These are phyloP conservation scores for Antedon bifida DNA, from an alignment of 35 echinoderm and acorn worm genomes.

Conservation along the genomic window DNA sequence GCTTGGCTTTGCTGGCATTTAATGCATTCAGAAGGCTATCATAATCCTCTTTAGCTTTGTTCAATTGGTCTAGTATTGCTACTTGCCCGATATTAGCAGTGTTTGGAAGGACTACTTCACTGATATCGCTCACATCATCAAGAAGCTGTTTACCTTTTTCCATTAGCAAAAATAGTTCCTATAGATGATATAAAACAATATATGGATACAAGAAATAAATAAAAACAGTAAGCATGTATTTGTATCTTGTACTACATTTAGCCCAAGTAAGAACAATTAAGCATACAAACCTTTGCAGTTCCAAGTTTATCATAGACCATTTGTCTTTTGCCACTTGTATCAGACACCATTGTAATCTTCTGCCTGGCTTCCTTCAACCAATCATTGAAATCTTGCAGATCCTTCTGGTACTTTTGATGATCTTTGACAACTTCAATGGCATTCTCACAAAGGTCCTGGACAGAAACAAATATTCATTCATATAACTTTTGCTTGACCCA, in stretches of 20 bases:
- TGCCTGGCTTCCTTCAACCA: constrained; percentile 40
- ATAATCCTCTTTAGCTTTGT: constrained; percentile 28
- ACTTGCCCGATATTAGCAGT: constrained; percentile 41
- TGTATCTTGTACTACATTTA: too few relatives aligned
- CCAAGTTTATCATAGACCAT: constrained; percentile 30
- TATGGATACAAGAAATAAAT: too few relatives aligned
- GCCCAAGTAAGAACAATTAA: too few relatives aligned
- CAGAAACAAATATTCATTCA: neutral
- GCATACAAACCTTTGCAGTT: constrained; percentile 27
- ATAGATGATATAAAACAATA: neutral
- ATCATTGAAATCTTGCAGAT: constrained; percentile 29
- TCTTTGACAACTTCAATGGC: constrained; percentile 16
- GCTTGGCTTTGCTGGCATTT: constrained; percentile 25
- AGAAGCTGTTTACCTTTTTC: constrained; percentile 18
- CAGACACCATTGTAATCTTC: constrained; percentile 14
- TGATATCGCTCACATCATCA: neutral
- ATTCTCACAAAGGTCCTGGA: constrained; percentile 15
- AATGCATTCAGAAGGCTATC: constrained; percentile 21
- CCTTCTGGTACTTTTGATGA: constrained; percentile 36
- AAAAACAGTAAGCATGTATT: too few relatives aligned
- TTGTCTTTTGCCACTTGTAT: constrained; percentile 33
- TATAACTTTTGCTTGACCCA: neutral
- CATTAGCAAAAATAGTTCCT: constrained; percentile 21
- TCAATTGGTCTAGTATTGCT: constrained; percentile 38
- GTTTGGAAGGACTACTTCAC: constrained; percentile 19